Conservation (phyloP, 2,888 invertebrate genomes). For the Parasteatoda lunata region DNA sequence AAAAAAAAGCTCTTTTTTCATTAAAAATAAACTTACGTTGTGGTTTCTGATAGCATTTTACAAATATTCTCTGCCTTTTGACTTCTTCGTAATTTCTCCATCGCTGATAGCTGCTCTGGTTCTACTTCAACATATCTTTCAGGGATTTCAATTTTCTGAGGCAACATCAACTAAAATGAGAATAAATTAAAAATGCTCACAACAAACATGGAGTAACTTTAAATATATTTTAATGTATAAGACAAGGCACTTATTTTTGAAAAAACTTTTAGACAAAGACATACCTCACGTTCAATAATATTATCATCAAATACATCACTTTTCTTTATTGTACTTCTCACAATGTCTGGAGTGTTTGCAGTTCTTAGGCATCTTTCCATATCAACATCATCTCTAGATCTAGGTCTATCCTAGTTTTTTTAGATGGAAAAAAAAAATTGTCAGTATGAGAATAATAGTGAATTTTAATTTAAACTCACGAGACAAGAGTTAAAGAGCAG, state of each 20-base stretch:
- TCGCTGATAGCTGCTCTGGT: constrained; percentile 69
- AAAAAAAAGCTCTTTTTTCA: no score
- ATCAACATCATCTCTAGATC: constrained; percentile 78
- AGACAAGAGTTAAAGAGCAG: no score
- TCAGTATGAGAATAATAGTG: no score
- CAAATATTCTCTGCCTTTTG: constrained; percentile 70
- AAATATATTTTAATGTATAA: background rate
- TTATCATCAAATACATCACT: constrained; percentile 82
- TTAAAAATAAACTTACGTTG: constrained; percentile 48
- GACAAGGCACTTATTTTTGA: no score
- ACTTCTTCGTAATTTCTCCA: constrained; percentile 67
- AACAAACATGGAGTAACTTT: background rate
- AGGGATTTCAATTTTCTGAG: constrained; percentile 70
- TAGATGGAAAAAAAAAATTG: background rate
- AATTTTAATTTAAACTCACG: no score
- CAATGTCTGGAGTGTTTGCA: constrained; percentile 84
- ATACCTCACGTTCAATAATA: constrained; percentile 83
- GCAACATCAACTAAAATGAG: constrained; percentile 81
- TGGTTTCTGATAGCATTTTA: constrained; percentile 69
- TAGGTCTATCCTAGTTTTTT: constrained; percentile 66
- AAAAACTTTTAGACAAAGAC: constrained; percentile 66
- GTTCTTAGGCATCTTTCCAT: constrained; percentile 88
- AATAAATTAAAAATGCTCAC: background rate
- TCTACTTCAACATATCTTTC: constrained; percentile 69
- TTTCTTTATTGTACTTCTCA: constrained; percentile 84